phyloP scores from a whole-genome alignment of 2,797 vertebrate species.

The Catostomus latipinnis region DNA sequence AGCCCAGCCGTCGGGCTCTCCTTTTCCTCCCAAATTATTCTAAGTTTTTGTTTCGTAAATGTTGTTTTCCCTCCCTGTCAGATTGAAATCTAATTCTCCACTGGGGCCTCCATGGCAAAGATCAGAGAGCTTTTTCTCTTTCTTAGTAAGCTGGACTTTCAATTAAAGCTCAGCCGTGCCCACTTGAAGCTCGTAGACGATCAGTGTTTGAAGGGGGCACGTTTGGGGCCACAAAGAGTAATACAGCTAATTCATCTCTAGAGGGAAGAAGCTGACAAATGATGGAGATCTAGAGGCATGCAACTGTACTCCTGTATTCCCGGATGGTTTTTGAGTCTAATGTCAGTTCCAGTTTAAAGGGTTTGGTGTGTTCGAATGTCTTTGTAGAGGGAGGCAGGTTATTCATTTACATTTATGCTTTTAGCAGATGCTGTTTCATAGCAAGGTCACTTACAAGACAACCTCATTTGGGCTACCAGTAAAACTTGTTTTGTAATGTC shows the following conservation, averaged over 20 bases:
- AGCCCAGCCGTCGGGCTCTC: conserved; percentile 64
- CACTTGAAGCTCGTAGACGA: conserved; percentile 29
- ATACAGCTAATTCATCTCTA: conserved; percentile 73
- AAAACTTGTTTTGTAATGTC: background rate
- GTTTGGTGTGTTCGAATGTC: conserved; percentile 25
- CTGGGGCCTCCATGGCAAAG: conserved; percentile 67
- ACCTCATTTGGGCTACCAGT: background rate
- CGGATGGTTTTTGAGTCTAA: conserved; percentile 10
- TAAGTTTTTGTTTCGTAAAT: conserved; percentile 64
- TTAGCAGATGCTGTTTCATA: conserved; percentile 32
- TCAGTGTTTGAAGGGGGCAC: conserved; percentile 23
- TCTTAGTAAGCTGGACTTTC: conserved; percentile 68
- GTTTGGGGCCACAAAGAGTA: conserved; percentile 71
- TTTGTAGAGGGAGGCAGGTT: conserved; percentile 6
- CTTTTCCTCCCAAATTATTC: conserved; percentile 72
- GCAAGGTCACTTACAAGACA: conserved; percentile 11
- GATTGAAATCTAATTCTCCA: conserved; percentile 65
- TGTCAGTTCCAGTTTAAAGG: conserved; percentile 21
- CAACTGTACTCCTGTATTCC: conserved; percentile 9
- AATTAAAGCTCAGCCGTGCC: conserved; percentile 45
- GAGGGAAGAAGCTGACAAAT: conserved; percentile 60
- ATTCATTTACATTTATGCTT: conserved; percentile 22
- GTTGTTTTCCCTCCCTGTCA: conserved; percentile 71
- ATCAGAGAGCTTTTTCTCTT: conserved; percentile 69
- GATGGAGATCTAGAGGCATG: conserved; percentile 18